Percentiles rank a stretch among this genome's conserved stretches.
phyloP scores from a whole-genome alignment of 2,888 invertebrate genomes.

The Megastigmus dorsalis region DNA sequence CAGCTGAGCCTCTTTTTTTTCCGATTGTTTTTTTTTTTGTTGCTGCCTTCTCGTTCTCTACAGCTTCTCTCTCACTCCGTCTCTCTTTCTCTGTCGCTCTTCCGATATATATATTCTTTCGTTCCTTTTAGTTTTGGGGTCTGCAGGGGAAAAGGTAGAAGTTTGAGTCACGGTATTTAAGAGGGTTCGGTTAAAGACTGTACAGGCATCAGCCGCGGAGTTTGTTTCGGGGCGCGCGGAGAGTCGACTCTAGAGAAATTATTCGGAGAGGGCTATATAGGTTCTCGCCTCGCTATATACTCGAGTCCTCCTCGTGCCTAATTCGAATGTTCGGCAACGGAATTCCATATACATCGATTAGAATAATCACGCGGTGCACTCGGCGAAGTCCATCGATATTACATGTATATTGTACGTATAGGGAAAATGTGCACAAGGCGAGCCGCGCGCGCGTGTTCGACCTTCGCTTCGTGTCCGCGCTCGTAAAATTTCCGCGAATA shows the following conservation, averaged over 20 bases:
- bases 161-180: too few relatives aligned
- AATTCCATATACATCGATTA: too few relatives aligned
- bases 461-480: background rate
- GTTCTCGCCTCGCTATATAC: too few relatives aligned
- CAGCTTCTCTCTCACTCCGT: background rate
- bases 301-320: background rate
- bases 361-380: too few relatives aligned
- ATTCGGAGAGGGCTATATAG: background rate
- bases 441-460: too few relatives aligned
- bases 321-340: too few relatives aligned
- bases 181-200: background rate
- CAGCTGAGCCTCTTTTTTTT: background rate
- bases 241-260: background rate
- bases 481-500: conserved; percentile 2
- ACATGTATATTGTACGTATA: too few relatives aligned
- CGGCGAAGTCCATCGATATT: too few relatives aligned
- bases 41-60: background rate
- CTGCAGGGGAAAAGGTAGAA: too few relatives aligned
- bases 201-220: background rate
- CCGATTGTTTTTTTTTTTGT: conserved; percentile 21
- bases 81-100: conserved; percentile 3
- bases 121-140: background rate
- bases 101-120: background rate
- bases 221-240: background rate
- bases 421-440: too few relatives aligned